phyloP scores from a whole-genome alignment of 2,113 vertebrate species.

The Ploceus nigricollis region DNA sequence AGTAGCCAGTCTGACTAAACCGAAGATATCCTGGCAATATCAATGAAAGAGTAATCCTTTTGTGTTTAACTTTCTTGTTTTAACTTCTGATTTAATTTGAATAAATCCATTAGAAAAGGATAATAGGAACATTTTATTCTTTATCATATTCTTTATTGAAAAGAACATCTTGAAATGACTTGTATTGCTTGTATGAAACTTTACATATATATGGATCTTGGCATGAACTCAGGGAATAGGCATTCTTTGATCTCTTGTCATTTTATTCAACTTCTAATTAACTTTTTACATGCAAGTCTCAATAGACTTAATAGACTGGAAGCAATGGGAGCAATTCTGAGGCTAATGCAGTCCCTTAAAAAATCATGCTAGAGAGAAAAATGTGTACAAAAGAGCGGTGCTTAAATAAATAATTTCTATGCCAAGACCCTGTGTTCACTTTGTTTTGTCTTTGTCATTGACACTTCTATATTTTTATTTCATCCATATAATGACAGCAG shows the following conservation, averaged over 20 bases:
- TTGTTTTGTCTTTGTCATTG: neutral
- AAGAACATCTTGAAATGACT: neutral
- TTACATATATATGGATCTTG: neutral
- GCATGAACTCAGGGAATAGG: neutral
- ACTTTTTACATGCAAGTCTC: constrained; percentile 6
- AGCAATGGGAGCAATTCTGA: neutral
- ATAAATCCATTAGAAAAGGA: neutral
- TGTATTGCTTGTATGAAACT: neutral
- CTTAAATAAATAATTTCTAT: neutral
- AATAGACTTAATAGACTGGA: neutral
- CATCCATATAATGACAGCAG: neutral
- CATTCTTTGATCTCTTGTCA: neutral
- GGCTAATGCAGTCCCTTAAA: neutral
- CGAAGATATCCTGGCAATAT: neutral
- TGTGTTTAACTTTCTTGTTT: neutral
- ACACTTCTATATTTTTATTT: neutral
- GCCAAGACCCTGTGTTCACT: neutral
- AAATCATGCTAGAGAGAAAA: neutral
- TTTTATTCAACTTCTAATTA: constrained; percentile 36
- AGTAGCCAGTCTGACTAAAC: neutral
- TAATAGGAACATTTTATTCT: neutral
- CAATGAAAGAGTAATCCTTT: neutral
- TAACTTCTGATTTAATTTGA: neutral
- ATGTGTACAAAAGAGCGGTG: neutral
- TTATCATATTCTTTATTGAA: neutral